Evolutionary conservation across 2,888 invertebrate species (phyloP), one percentile per base, ranked within the genome.

Genomic region (Andrena marginata): DNA sequence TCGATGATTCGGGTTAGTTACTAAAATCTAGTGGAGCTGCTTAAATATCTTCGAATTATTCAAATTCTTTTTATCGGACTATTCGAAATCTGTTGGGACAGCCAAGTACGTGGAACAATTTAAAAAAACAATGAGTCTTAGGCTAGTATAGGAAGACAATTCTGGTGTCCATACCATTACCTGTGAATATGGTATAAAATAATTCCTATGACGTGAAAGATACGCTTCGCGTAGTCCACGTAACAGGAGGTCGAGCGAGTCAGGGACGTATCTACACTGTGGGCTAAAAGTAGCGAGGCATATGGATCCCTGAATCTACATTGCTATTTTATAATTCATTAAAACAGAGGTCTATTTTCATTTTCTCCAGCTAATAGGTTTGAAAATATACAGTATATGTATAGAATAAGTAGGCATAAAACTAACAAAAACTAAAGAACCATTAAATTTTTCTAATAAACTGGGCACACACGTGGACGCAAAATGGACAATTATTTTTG

Each of bases 221-320:
- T 75, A 80, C 69, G 64, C 67, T 60, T 64, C 64, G 83, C 60
- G 67, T 70, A 67, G 31, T 54, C 63, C 42, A 42, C 42, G 71
- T 63, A 75, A 87, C 65, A 77, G 80, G 74, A 85, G 87, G 74
- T 80, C 77, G 80, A 64, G 51, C 60, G 31, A 71, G 29, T 74
- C 80, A 73, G 71, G 56, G 48, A 33, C 72, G 65, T 59, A 48
- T 29, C 54, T 65, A 49, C 54, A 60, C 7, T 16, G 31, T 76
- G n/a, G 10, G 23, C n/a, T 13, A 23, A 23, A 31, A n/a, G 8
- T 29, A 51, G 26, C 35, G n/a, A 76, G 20, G 20, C n/a, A 20
- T 33, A 23, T 62, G 31, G n/a, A 33, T 60, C 8, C 2, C 5
- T 60, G 7, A 16, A 29, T 16, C 29, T 60, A 60, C 60, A 31